A percentile compares a stretch with the other conserved stretches of the same genome.
Conservation (phyloP, 2,797 vertebrate species). For the Sebastes matsubarae region DNA sequence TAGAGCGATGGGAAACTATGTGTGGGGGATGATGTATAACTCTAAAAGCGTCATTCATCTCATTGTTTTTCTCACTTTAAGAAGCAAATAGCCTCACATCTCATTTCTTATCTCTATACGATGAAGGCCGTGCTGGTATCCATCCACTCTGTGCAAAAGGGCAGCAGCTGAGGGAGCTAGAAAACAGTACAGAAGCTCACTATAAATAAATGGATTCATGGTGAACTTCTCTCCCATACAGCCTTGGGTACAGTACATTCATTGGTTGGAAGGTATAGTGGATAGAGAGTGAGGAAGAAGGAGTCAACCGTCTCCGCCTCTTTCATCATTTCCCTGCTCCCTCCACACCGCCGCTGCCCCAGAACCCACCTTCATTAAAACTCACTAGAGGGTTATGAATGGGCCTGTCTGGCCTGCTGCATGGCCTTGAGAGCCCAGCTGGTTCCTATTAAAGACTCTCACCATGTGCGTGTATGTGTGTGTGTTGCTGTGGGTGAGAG, state of each 20-base stretch:
- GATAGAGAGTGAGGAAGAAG: constrained; percentile 37
- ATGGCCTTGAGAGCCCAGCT: constrained; percentile 86
- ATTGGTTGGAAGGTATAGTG: constrained; percentile 37
- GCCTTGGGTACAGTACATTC: constrained; percentile 27
- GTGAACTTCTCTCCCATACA: constrained; percentile 15
- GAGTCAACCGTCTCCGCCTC: constrained; percentile 41
- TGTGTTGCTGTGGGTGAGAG: constrained; percentile 17
- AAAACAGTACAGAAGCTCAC: not conserved
- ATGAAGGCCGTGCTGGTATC: not conserved
- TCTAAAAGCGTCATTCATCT: not conserved
- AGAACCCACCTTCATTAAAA: constrained; percentile 83
- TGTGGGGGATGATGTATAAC: not conserved
- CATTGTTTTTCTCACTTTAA: constrained; percentile 1
- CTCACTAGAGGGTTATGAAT: constrained; percentile 86
- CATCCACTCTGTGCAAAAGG: not conserved
- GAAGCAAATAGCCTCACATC: not conserved
- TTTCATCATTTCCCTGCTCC: constrained; percentile 65
- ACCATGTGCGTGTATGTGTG: constrained; percentile 33
- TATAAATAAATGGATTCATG: constrained; percentile 27
- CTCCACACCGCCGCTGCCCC: constrained; percentile 60
- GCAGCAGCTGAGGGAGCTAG: not conserved
- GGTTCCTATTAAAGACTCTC: constrained; percentile 88
- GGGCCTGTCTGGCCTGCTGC: constrained; percentile 79
- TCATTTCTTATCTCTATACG: not conserved
- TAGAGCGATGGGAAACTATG: not conserved